These are phyloP conservation scores for western clawed frog (Xenopus tropicalis) DNA, from an alignment of 2,113 vertebrate species.

Conservation along the genomic window UCB_Xtro_10.0 CM004447.2:94350001-94350500, in stretches of 20 bases:
- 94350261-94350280: slow-evolving; percentile 5
- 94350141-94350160: too few species aligned
- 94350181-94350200: not conserved
- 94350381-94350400: not conserved
- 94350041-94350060: too few species aligned
- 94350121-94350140: too few species aligned
- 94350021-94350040: too few species aligned
- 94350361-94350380: too few species aligned
- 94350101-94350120: too few species aligned
- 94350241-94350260: not conserved
- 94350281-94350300: slow-evolving; percentile 12
- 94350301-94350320: not conserved
- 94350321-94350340: not conserved
- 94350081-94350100: too few species aligned
- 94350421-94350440: not conserved
- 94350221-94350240: not conserved
- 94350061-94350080: too few species aligned
- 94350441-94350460: slow-evolving; percentile 6
- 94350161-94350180: not conserved
- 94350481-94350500: slow-evolving; percentile 20
- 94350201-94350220: not conserved
- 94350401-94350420: slow-evolving; percentile 3
- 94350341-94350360: not conserved
- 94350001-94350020: too few species aligned
- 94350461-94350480: not conserved